phyloP scores from a whole-genome alignment of 2,113 vertebrate species.

The Macquaria ambigua region DNA sequence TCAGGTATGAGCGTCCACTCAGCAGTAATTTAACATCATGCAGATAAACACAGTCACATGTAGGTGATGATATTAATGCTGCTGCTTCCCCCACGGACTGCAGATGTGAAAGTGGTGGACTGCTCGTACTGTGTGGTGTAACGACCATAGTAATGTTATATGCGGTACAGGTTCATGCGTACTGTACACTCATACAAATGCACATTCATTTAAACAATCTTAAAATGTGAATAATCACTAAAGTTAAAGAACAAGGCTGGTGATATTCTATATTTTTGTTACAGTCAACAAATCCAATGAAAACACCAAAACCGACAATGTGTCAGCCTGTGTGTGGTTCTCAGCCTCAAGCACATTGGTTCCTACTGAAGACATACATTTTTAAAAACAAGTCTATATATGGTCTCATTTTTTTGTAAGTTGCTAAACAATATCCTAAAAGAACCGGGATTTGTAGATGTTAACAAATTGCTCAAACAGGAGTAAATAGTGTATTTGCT shows the following conservation, averaged over 20 bases:
- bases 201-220: neutral
- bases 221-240: neutral
- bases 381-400: neutral
- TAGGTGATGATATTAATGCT: conserved; percentile 11
- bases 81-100: neutral
- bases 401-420: neutral
- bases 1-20: conserved; percentile 79
- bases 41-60: neutral
- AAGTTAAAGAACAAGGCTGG: neutral
- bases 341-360: neutral
- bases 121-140: neutral
- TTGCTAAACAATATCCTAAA: neutral
- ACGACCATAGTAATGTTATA: neutral
- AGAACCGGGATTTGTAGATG: neutral
- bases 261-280: neutral
- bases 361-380: neutral
- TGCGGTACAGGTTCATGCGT: neutral
- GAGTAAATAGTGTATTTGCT: neutral
- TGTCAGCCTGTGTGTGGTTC: neutral
- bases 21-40: conserved; percentile 1
- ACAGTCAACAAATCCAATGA: neutral
- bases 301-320: neutral
- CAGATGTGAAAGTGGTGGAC: conserved; percentile 9
- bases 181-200: neutral
- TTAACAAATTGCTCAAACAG: neutral